Percentiles rank a stretch among this genome's conserved stretches.
These are phyloP conservation scores for Adelognathus sp. DNA, from an alignment of 2,888 invertebrate species.

Conservation along the genomic window DNA sequence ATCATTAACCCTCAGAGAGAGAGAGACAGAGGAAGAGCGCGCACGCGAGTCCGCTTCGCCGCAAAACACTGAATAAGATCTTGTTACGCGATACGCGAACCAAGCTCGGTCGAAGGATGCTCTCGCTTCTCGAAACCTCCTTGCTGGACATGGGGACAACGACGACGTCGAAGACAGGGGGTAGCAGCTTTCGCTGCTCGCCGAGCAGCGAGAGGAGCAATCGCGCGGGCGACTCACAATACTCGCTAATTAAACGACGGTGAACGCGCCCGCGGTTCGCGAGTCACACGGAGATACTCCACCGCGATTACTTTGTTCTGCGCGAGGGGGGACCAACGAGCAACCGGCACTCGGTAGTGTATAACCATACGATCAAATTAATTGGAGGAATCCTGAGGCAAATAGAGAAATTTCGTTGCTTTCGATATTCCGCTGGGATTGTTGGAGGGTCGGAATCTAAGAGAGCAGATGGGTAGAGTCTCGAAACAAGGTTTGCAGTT, in stretches of 20 bases:
- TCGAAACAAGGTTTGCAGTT: not conserved
- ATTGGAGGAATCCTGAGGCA: constrained; percentile 52
- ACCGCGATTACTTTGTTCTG: constrained; percentile 80
- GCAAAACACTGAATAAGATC: constrained; percentile 78
- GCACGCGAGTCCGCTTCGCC: constrained; percentile 50
- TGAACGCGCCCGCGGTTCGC: constrained; percentile 50
- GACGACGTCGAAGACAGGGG: constrained; percentile 22
- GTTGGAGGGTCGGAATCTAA: not conserved
- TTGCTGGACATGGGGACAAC: constrained; percentile 11
- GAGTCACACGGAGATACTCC: constrained; percentile 69
- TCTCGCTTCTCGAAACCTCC: constrained; percentile 5
- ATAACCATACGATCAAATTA: constrained; percentile 60
- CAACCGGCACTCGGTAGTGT: constrained; percentile 26
- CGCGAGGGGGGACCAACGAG: constrained; percentile 60
- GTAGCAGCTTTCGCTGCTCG: not conserved
- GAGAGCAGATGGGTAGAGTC: constrained; percentile 11
- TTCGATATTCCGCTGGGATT: constrained; percentile 15
- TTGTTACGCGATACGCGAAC: constrained; percentile 79
- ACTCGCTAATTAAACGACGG: constrained; percentile 80
- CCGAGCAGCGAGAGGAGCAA: not conserved
- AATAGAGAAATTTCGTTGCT: constrained; percentile 44
- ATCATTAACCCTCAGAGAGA: constrained; percentile 79
- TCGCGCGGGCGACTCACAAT: constrained; percentile 70
- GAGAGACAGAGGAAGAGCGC: constrained; percentile 57
- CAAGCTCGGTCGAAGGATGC: constrained; percentile 64